These are phyloP conservation scores for Trinorchestia longiramus DNA, from an alignment of 1,140 invertebrate species.

Conservation along the genomic window DNA sequence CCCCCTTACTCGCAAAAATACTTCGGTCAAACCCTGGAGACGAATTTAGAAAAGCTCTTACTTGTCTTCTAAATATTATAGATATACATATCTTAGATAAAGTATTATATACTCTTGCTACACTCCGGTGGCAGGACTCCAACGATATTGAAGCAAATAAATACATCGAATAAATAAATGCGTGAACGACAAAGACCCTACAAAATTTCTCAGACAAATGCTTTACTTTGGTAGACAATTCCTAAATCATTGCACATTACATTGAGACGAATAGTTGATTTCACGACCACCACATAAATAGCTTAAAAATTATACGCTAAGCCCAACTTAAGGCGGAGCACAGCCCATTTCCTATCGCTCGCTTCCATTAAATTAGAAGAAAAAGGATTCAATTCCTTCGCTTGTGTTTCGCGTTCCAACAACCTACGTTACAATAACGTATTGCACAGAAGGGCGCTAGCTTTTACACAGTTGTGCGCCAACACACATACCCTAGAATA, in stretches of 20 bases:
- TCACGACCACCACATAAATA: neutral
- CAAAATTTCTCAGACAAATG: neutral
- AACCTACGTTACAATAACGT: neutral
- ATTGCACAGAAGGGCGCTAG: conserved; percentile 19
- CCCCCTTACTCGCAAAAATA: neutral
- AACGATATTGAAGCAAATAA: neutral
- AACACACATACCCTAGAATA: neutral
- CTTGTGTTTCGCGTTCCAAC: conserved; percentile 14
- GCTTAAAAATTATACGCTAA: neutral
- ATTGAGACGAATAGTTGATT: neutral
- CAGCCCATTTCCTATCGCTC: conserved; percentile 1
- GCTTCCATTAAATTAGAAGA: neutral
- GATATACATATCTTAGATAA: neutral
- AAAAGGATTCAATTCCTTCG: neutral
- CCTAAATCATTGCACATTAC: neutral
- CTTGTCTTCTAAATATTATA: neutral
- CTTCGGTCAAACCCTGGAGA: neutral
- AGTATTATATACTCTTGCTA: neutral
- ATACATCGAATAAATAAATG: neutral
- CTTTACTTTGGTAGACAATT: neutral
- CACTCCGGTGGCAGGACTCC: neutral
- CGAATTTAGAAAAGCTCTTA: neutral
- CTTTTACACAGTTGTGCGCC: neutral
- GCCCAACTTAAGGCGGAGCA: conserved; percentile 20
- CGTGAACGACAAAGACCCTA: neutral